Base-by-base conservation (phyloP, 2,888 invertebrate species). In the Carcina quercana region DNA sequence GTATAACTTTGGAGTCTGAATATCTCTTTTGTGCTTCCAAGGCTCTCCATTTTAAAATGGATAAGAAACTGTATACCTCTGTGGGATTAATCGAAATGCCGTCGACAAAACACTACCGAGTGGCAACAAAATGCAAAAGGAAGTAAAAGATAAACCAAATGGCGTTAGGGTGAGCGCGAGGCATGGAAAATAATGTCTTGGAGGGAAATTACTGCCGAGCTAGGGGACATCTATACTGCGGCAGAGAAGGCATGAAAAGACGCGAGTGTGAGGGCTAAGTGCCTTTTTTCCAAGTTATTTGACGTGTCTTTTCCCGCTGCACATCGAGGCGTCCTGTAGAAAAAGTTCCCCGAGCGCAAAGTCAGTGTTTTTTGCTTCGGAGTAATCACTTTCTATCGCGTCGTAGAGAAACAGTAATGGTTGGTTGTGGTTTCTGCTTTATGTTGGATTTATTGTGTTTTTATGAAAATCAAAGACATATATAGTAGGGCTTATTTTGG, bases 271-370 rank as follows among this genome's bases (percentile, higher is more conserved):
- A 48, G 50, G 52, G 50, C 70, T 68, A 72, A 78, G 71, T 75
- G 69, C 63, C 68, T 73, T 73, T 71, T 61, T 73, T 70, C 69
- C 69, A 59, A 68, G 64, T 70, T 75, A 74, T 74, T 78, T 70
- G 62, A 68, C 59, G 53, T 57, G 43, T 56, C 64, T 60, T 61
- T 66, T 59, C 30, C 15, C 20, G 25, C 19, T 21, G 29, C 25
- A 19, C 11, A 11, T 28, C 6, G n/a, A 24, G 11, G 11, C 24
- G 8, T 20, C 24, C 5, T 11, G n/a, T 5, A 20, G 24, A 24
- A 24, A 24, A 11, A 24, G 12, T 6, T 22, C 8, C 11, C 10
- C n/a, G n/a, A n/a, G n/a, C 24, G 10, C 11, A 12, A 24, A 24
- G 24, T 11, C 11, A 12, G 12, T 13, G 25, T 14, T 31, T 26